phyloP scores from a whole-genome alignment of 2,888 invertebrate genomes.

The Microctonus aethiopoides region DNA sequence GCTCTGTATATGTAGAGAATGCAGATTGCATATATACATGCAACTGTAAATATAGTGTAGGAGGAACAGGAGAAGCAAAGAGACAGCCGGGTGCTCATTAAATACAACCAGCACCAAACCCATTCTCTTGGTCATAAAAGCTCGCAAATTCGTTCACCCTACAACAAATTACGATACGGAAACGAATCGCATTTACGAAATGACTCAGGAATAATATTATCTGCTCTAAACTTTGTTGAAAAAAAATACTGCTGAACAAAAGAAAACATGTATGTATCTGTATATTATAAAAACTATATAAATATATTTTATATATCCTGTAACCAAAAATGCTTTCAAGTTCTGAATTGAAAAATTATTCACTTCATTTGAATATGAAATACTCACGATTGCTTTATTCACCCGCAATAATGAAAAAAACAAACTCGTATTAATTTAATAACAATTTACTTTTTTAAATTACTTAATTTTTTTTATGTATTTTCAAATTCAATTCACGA shows the following conservation, averaged over 20 bases:
- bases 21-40: not conserved
- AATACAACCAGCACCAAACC: not conserved
- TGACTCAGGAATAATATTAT: not conserved
- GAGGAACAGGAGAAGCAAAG: slow-evolving; percentile 1
- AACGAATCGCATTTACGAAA: not conserved
- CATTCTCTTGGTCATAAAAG: slow-evolving; percentile 2
- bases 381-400: too few relatives aligned
- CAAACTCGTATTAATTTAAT: not conserved
- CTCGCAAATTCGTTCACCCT: not conserved
- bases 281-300: not conserved
- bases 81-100: not conserved
- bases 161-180: slow-evolving; percentile 4
- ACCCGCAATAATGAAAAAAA: not conserved
- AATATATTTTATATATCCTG: slow-evolving; percentile 1
- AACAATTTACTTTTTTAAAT: too few relatives aligned
- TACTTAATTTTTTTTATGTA: too few relatives aligned
- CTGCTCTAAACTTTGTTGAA: not conserved
- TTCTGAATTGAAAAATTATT: too few relatives aligned
- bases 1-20: not conserved
- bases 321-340: not conserved
- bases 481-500: too few relatives aligned
- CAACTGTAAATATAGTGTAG: not conserved
- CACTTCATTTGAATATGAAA: too few relatives aligned
- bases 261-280: not conserved
- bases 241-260: not conserved